These are phyloP conservation scores for Amiota minor DNA, from an alignment of 2,888 invertebrate genomes.

Conservation along the genomic window DNA sequence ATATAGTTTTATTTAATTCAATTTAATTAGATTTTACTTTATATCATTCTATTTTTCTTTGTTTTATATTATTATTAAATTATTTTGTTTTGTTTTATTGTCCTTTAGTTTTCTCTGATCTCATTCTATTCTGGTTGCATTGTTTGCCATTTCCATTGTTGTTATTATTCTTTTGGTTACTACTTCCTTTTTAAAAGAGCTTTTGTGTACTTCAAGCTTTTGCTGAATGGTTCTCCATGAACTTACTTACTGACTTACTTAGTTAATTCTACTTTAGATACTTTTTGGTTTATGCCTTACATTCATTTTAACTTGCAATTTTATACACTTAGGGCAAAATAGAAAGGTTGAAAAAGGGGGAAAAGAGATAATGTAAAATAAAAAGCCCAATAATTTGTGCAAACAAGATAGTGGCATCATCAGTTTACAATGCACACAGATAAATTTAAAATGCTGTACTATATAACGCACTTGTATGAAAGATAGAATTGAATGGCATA, in stretches of 20 bases:
- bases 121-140: not conserved
- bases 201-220: slow-evolving; percentile 3
- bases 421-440: too few species aligned
- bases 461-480: too few species aligned
- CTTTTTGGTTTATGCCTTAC: not conserved
- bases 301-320: not conserved
- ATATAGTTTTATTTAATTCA: too few species aligned
- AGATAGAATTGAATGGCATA: too few species aligned
- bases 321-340: not conserved
- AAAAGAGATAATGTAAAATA: not conserved
- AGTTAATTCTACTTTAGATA: not conserved
- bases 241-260: slow-evolving; percentile 4
- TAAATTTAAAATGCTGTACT: too few species aligned
- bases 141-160: not conserved
- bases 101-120: not conserved
- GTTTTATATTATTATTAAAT: not conserved
- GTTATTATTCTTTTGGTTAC: not conserved
- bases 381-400: not conserved
- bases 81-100: not conserved
- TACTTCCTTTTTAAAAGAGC: not conserved
- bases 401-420: not conserved
- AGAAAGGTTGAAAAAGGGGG: not conserved
- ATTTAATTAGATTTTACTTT: too few species aligned
- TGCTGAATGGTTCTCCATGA: not conserved
- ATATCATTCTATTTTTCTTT: not conserved